Conservation (phyloP, 2,797 vertebrate genomes). For the Phrynocephalus vlangalii region DNA sequence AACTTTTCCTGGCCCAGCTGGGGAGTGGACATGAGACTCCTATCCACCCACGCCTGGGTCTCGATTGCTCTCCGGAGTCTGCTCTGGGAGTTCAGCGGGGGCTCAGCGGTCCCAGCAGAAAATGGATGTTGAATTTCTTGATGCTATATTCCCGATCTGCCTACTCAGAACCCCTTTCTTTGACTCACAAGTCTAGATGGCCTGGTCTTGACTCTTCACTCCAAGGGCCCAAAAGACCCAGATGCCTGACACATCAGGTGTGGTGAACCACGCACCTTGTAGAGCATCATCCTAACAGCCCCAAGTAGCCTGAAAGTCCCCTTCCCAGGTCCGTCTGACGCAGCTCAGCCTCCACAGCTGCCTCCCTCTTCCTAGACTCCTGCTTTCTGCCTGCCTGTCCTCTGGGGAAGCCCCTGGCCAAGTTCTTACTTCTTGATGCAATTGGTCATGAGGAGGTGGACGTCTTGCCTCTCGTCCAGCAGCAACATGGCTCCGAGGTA, state of each 20-base stretch:
- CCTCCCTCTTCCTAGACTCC: background rate
- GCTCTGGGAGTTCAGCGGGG: background rate
- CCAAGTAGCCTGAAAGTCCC: background rate
- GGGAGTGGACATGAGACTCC: background rate
- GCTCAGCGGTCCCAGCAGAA: background rate
- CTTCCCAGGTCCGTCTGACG: background rate
- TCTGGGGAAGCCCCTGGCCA: background rate
- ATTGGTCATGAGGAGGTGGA: conserved; percentile 99
- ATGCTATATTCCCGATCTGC: background rate
- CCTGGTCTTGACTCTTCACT: background rate
- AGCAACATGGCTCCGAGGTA: conserved; percentile 99
- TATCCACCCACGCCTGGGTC: too few relatives aligned
- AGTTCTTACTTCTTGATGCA: conserved; percentile 99
- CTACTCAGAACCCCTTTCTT: background rate
- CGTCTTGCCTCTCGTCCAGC: conserved; percentile 98
- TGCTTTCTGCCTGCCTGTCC: too few relatives aligned
- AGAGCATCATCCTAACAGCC: too few relatives aligned
- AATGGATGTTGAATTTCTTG: background rate
- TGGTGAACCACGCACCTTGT: too few relatives aligned
- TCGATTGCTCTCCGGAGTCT: background rate
- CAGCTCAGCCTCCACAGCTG: background rate
- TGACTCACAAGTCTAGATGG: background rate
- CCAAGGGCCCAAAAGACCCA: background rate
- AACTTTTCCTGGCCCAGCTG: too few relatives aligned
- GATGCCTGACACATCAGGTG: background rate